A percentile compares a stretch with the other conserved stretches of the same genome.
phyloP scores from a whole-genome alignment of 2,113 vertebrate genomes.

The Micronisus gabar region DNA sequence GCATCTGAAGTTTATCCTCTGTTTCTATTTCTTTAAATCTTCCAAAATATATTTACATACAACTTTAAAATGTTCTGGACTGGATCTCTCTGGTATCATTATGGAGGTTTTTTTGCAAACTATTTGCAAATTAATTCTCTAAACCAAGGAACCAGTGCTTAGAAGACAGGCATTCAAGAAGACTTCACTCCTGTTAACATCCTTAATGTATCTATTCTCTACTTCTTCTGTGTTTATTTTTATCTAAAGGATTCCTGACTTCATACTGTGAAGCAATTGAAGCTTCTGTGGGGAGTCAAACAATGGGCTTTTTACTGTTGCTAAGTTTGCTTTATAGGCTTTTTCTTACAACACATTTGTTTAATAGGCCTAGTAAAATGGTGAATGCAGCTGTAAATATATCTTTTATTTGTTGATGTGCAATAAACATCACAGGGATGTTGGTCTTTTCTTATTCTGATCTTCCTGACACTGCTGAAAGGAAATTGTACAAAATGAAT shows the following conservation, averaged over 20 bases:
- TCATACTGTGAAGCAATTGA: slow-evolving; percentile 62
- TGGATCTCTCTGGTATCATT: background rate
- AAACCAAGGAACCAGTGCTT: background rate
- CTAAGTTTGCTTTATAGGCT: slow-evolving; percentile 54
- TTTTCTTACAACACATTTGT: slow-evolving; percentile 33
- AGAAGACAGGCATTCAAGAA: background rate
- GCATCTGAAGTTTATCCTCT: background rate
- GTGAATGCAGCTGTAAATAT: slow-evolving; percentile 50
- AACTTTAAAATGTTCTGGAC: background rate
- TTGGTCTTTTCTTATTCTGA: slow-evolving; percentile 36
- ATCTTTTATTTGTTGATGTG: slow-evolving; percentile 46
- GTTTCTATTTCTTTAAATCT: background rate
- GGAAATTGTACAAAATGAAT: slow-evolving; percentile 26
- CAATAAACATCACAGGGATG: slow-evolving; percentile 23
- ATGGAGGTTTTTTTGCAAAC: rapidly evolving
- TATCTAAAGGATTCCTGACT: slow-evolving; percentile 57
- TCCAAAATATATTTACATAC: background rate
- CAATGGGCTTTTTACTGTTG: slow-evolving; percentile 49
- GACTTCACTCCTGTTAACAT: background rate
- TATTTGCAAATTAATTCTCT: background rate
- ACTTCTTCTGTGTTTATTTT: slow-evolving; percentile 49
- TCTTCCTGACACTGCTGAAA: slow-evolving; percentile 32
- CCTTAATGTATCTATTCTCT: slow-evolving; percentile 8
- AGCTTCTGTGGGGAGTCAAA: slow-evolving; percentile 45
- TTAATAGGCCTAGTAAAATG: slow-evolving; percentile 56